Evolutionary conservation across 2,113 vertebrate genomes (phyloP), one percentile per base, ranked within the genome.

Genomic region (Takifugu bimaculatus): DNA sequence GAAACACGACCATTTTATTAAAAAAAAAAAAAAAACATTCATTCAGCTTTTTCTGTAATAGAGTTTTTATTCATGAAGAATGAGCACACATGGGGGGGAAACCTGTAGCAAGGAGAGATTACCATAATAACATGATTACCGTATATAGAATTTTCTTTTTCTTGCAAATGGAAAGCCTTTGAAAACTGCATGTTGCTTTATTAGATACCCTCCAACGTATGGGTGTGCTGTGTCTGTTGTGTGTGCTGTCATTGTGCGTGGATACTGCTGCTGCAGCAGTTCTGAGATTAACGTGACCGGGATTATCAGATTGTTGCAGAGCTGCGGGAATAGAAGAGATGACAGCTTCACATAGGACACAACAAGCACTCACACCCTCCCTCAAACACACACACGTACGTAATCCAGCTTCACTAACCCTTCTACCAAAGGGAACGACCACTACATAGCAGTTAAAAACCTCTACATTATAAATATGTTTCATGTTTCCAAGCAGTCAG

Each of bases 261-360:
- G 48, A 73, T 72, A 66, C 35, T 79, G 89, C 87, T 78, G 70
- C 72, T 76, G 69, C 80, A 88, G 88, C 88, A 89, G 65, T 85
- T 74, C 62, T 71, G 26, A 80, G 86, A 90, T 90, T 90, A 91
- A 79, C 66, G 26, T 68, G 60, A 65, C 68, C 58, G 47, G 87
- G 91, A 90, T 91, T 90, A 92, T 87, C 75, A 78, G 81, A 86
- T 89, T 91, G 86, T 82, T 83, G 76, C 65, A 67, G 78, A 68
- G 78, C 69, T 78, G 75, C 70, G 68, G 68, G 75, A 81, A 81
- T 70, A 79, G 72, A 80, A 68, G 68, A 58, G 72, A 84, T 87
- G 77, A 81, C 77, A 81, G 73, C 79, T 87, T 82, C 74, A 80
- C 81, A 68, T 67, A 83, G 75, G 72, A 26, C 77, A 84, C 56